Base-by-base conservation (phyloP, 2,888 invertebrate species). In the Mellilla xanthometata region DNA sequence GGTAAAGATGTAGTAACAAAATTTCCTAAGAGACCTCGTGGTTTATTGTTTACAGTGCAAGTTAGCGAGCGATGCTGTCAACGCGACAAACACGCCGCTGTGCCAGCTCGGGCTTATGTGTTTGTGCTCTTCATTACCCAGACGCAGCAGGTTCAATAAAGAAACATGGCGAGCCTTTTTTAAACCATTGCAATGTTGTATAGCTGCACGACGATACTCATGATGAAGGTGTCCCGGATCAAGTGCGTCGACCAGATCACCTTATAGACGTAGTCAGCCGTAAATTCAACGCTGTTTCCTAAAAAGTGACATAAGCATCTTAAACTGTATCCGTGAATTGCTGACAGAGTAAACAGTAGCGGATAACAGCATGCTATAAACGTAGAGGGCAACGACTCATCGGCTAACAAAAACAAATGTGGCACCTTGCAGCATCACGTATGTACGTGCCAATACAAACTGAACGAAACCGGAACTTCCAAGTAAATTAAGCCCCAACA, bases 31-130 rank as follows among this genome's bases (percentile, higher is more conserved):
- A 70, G 60, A 30, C 65, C 62, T 66, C 63, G 56, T 56, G 61
- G 58, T 62, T 56, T 47, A 41, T 47, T 74, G 76, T 82, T 71
- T 78, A 66, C 67, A 51, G 60, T 66, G 57, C 64, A 61, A 55
- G 72, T 85, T 83, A 85, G 72, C 76, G 52, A 39, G 59, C 53
- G 50, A 63, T 60, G 74, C 71, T 78, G 85, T 81, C 83, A 84
- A 83, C 72, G 68, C 58, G 74, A 62, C 63, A 61, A 68, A 62
- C 81, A 78, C 76, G 77, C 70, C 63, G 65, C 64, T n/a, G n/a
- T 19, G n/a, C 19, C 51, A 44, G 56, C 65, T 65, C 63, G 60
- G 62, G 66, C 63, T 64, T 60, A 62, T 54, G 60, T 72, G 68
- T 80, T 77, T 77, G 72, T 61, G 53, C 55, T 64, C 52, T 62